A percentile compares a stretch with the other conserved stretches of the same genome.
Conservation (phyloP, 1,140 invertebrate genomes). For the Polyergus mexicanus region DNA sequence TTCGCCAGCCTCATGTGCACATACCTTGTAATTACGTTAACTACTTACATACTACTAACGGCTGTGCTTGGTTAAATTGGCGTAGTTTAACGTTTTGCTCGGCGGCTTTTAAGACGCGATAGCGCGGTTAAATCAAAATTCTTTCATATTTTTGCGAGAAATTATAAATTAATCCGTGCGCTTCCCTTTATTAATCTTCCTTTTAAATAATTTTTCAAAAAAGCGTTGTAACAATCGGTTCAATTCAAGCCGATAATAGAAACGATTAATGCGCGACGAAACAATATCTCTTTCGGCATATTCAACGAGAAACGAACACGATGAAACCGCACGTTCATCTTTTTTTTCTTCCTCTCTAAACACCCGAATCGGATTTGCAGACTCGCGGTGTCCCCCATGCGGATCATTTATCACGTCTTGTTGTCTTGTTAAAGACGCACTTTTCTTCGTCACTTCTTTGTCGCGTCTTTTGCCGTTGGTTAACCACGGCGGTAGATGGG, state of each 20-base stretch:
- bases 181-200: too few species aligned
- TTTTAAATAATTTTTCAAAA: background rate
- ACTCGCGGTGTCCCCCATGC: background rate
- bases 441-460: constrained; percentile 79
- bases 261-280: background rate
- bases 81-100: constrained; percentile 69
- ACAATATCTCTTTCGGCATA: constrained; percentile 14
- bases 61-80: constrained; percentile 68
- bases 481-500: constrained; percentile 82
- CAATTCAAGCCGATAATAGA: background rate
- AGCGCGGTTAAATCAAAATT: background rate
- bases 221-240: background rate
- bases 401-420: constrained; percentile 84
- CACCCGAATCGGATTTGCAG: constrained; percentile 13
- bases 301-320: constrained; percentile 14
- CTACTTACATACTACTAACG: constrained; percentile 73
- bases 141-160: background rate
- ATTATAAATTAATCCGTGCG: background rate
- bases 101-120: constrained; percentile 28
- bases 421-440: constrained; percentile 79
- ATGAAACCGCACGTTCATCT: constrained; percentile 23
- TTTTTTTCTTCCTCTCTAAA: background rate
- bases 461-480: constrained; percentile 78
- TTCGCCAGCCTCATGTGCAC: constrained; percentile 51
- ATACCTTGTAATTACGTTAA: constrained; percentile 83